phyloP scores from a whole-genome alignment of 2,797 vertebrate genomes.

The Neosalanx taihuensis region DNA sequence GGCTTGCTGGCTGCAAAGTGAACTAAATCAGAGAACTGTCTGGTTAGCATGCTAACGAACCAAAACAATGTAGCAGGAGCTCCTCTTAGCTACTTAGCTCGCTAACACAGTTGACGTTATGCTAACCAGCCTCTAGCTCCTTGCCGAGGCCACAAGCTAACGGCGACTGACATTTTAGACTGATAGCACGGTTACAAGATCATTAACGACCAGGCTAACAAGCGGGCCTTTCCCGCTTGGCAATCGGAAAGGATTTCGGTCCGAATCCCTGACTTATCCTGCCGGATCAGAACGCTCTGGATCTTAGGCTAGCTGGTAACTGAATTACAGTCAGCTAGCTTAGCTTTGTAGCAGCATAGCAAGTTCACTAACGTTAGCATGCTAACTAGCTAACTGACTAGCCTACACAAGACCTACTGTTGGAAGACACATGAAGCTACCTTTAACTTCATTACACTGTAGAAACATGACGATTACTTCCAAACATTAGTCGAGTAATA shows the following conservation, averaged over 20 bases:
- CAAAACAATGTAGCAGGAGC: slow-evolving; percentile 12
- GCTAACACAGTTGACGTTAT: slow-evolving; percentile 1
- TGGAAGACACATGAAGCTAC: slow-evolving; percentile 21
- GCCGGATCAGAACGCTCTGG: background rate
- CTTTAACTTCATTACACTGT: slow-evolving; percentile 24
- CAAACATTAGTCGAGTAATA: slow-evolving; percentile 8
- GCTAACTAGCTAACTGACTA: slow-evolving; percentile 13
- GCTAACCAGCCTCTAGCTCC: background rate
- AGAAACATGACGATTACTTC: slow-evolving; percentile 9
- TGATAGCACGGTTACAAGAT: background rate
- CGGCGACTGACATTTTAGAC: background rate
- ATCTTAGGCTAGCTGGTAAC: background rate
- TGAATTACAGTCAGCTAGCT: slow-evolving; percentile 6
- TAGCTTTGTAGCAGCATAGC: slow-evolving; percentile 17
- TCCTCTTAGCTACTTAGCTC: slow-evolving; percentile 36
- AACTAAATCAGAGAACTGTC: background rate
- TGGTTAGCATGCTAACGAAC: slow-evolving; percentile 23
- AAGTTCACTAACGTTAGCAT: slow-evolving; percentile 3
- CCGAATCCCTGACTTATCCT: background rate
- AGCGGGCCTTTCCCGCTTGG: background rate
- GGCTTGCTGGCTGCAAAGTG: background rate
- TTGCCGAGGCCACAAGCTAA: slow-evolving; percentile 24
- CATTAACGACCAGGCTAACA: background rate
- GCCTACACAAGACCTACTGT: slow-evolving; percentile 1
- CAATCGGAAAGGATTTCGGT: background rate